Percentiles rank a stretch among this genome's conserved stretches.
Evolutionary conservation across 37 sponge, comb jelly and placozoan species (phyloP).

Genomic region (Eunapius fragilis): DNA sequence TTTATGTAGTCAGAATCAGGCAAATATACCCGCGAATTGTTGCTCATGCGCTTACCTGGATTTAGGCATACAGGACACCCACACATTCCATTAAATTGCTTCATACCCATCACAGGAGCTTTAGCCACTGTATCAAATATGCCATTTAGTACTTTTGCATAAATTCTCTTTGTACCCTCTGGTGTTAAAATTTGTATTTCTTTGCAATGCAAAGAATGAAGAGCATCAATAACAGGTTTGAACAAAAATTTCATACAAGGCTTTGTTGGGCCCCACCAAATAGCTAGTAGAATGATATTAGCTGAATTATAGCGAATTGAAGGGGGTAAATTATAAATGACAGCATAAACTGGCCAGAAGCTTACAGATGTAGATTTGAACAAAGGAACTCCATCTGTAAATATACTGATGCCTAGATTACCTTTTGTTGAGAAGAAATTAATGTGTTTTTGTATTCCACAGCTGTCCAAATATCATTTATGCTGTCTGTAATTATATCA

Average conservation of each 20-base stretch:
- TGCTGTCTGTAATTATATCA: too few relatives aligned
- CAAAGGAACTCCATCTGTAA: slow-evolving; percentile 3
- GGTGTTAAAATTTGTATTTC: neutral
- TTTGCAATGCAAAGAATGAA: neutral
- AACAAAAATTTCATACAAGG: neutral
- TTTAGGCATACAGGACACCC: slow-evolving; percentile 18
- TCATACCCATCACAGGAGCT: neutral
- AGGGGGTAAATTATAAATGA: slow-evolving; percentile 1
- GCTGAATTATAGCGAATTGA: neutral
- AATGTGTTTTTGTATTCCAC: too few relatives aligned
- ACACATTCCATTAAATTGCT: neutral
- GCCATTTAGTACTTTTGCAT: neutral
- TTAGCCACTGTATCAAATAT: neutral
- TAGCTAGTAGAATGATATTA: neutral
- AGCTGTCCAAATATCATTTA: too few relatives aligned
- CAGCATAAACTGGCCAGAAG: slow-evolving; percentile 9
- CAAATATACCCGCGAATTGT: neutral
- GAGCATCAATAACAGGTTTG: neutral
- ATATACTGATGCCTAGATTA: neutral
- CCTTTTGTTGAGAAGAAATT: too few relatives aligned
- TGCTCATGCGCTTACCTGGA: neutral
- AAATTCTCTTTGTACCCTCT: neutral
- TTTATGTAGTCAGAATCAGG: neutral
- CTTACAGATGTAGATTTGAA: slow-evolving; percentile 7
- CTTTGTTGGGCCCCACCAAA: slow-evolving; percentile 1